A percentile compares a stretch with the other conserved stretches of the same genome.
Evolutionary conservation across 2,113 vertebrate genomes (phyloP).

Genomic region (Eidolon helvum): DNA sequence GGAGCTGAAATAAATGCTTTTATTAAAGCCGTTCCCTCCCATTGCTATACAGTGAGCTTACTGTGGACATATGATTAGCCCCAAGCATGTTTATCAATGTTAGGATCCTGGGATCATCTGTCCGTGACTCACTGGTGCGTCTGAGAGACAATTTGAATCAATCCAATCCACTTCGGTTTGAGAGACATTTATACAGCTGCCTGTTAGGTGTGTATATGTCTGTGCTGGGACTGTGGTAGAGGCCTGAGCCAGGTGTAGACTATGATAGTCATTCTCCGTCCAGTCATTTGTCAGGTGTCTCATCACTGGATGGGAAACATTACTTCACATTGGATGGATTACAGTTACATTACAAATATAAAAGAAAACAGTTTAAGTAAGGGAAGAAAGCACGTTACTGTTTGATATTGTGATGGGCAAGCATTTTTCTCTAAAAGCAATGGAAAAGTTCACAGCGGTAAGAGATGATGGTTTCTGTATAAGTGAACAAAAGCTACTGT

Average conservation of each 20-base stretch:
- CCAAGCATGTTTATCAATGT: not conserved
- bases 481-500: not conserved
- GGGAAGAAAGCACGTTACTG: not conserved
- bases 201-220: not conserved
- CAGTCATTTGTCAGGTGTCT: not conserved
- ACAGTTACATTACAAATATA: not conserved
- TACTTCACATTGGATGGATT: not conserved
- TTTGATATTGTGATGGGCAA: not conserved
- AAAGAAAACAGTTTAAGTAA: not conserved
- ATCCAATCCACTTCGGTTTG: not conserved
- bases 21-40: not conserved
- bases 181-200: not conserved
- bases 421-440: not conserved
- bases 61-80: not conserved
- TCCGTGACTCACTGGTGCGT: not conserved
- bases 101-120: not conserved
- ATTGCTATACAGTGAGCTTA: not conserved
- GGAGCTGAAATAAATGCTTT: constrained; percentile 50
- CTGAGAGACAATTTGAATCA: not conserved
- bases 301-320: not conserved
- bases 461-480: not conserved
- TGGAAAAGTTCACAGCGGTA: not conserved
- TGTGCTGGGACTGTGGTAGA: rapidly evolving
- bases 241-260: not conserved
- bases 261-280: not conserved